Evolutionary conservation across 2,888 invertebrate genomes (phyloP), one percentile per base, ranked within the genome.

Genomic region (Hyposoter didymator): DNA sequence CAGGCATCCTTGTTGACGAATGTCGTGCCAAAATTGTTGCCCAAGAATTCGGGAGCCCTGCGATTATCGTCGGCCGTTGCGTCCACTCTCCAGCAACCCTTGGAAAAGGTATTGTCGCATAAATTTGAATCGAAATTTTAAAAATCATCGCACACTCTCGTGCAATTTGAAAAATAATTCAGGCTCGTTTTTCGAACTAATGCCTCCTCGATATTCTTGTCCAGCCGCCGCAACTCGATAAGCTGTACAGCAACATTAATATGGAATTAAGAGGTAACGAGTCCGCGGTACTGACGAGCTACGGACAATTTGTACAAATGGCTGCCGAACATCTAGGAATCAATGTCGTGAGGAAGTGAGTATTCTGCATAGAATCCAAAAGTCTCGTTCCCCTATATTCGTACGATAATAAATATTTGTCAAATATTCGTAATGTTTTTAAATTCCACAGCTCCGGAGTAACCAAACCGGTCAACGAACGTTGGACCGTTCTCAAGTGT

Each of bases 201-300:
- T 12, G 0, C 8, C n/a, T 5, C 12, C 69, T 55, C 12, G 22
- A 19, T 73, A 17, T 5, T 73, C 7, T 45, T 64, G 43, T 2
- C 75, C 83, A 81, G 35, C 62, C 89, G 87, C 75, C 76, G 2
- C 75, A 78, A 2, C 92, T 95, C 8, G 98, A 98, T 91, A 97
- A 97, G 93, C 95, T 99, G 55, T 99, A 96, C 91, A 97, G 97
- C 94, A 95, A 95, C 90, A 94, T 99, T 10, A 97, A 98, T 93
- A 92, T 99, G 83, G 99, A 99, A 95, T 95, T 98, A 89, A 95
- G 97, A 92, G 97, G 98, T 19, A 96, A 98, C 91, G 99, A 99
- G 93, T 96, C 96, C 1, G 97, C 97, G 0, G 98, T 99, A 0
- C 94, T 99, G 32, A 96, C 96, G 86, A 99, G 99, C 94, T 99